These are phyloP conservation scores for Ammodramus savannarum DNA, from an alignment of 2,113 vertebrate species.

Conservation along the genomic window DNA sequence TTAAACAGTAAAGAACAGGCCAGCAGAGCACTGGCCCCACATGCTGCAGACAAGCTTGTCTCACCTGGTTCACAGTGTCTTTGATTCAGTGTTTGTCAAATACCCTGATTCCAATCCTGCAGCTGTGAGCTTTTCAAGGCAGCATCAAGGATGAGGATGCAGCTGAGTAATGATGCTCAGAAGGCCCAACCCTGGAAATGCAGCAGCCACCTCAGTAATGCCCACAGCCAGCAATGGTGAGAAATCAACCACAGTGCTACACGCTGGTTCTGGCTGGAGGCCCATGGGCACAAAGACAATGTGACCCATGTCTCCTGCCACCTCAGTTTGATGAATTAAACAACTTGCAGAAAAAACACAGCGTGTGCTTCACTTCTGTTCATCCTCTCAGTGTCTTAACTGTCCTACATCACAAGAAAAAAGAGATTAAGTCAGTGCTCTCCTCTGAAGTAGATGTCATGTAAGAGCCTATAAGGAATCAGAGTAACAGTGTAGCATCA, in stretches of 20 bases:
- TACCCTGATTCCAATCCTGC: background rate
- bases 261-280: background rate
- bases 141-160: background rate
- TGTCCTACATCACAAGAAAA: background rate
- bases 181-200: fast-evolving
- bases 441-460: background rate
- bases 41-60: background rate
- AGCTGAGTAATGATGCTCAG: fast-evolving
- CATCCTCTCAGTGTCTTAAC: background rate
- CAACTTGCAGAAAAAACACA: background rate
- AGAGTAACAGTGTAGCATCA: background rate
- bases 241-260: background rate
- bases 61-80: background rate
- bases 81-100: background rate
- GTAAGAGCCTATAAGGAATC: background rate
- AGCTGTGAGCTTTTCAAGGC: background rate
- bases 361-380: background rate
- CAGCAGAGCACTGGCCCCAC: fast-evolving
- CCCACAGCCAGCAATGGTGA: fast-evolving
- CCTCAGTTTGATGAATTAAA: background rate
- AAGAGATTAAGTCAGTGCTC: background rate
- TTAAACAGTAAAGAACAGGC: fast-evolving
- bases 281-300: background rate
- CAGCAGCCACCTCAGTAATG: background rate
- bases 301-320: background rate